Base-by-base conservation (phyloP, 2,888 invertebrate species). In the Tillus elongatus region DNA sequence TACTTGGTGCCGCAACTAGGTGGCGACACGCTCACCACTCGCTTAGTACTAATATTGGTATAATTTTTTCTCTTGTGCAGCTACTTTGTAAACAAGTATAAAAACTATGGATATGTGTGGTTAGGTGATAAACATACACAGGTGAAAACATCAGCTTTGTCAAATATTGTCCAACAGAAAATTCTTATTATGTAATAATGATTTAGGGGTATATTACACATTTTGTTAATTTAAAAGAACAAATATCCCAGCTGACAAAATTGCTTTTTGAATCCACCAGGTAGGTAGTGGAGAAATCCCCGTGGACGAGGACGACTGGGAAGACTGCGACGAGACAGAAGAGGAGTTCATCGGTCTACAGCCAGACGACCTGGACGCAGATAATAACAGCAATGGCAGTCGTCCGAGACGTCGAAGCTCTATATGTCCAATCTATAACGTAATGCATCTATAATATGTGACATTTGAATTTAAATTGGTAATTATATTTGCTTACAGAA, bases 221-320 rank as follows among this genome's bases (percentile, higher is more conserved):
- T n/a, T n/a, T n/a, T n/a, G n/a, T n/a, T n/a, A n/a, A n/a, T n/a
- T n/a, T n/a, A n/a, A n/a, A n/a, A n/a, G n/a, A n/a, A n/a, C n/a
- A n/a, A n/a, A n/a, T n/a, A 2, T 13, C 2, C 13, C 15, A 24
- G 24, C 6, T 24, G n/a, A n/a, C 24, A 24, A 8, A 24, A 24
- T 8, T 6, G n/a, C 6, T 6, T 24, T 8, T n/a, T 8, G n/a
- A n/a, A n/a, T 8, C 24, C 6, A 24, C n/a, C n/a, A 24, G n/a
- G n/a, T 24, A 82, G 82, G 88, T 6, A 87, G 86, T 40, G 89
- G 88, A 1, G 88, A 88, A 60, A 82, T 86, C 39, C 78, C 80
- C 1, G 72, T 82, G 3, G 81, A 86, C 48, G 82, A 87, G 50
- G 80, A 85, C 1, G 87, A 87, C 56, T 87, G 83, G 84, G 82